These are phyloP conservation scores for Astropecten irregularis DNA, from an alignment of 53 echinoderm and acorn worm genomes.

Conservation along the genomic window DNA sequence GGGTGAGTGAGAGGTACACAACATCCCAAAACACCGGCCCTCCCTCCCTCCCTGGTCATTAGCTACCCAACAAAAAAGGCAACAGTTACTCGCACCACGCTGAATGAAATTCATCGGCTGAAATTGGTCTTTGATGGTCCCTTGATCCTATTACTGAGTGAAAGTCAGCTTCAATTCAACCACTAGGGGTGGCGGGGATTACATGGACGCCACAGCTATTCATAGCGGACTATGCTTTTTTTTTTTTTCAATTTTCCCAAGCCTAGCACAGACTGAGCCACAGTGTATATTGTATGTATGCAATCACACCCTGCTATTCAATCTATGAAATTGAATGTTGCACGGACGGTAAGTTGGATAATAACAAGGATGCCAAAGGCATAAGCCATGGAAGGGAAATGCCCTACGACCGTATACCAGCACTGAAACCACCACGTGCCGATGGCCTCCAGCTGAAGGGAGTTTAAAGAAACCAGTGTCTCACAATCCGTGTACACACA, in stretches of 20 bases:
- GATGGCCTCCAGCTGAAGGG: not conserved
- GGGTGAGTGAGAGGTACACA: constrained; percentile 21
- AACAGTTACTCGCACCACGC: constrained; percentile 50
- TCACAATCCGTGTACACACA: constrained; percentile 28
- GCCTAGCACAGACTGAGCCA: too few species aligned
- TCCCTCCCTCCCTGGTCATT: constrained; percentile 61
- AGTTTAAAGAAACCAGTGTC: constrained; percentile 20
- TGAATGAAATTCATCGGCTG: constrained; percentile 40
- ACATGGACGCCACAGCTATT: constrained; percentile 33
- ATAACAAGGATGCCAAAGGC: constrained; percentile 2
- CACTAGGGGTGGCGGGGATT: constrained; percentile 24
- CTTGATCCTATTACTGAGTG: constrained; percentile 52
- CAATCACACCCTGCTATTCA: constrained; percentile 6
- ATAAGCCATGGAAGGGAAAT: too few species aligned
- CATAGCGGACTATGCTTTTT: constrained; percentile 20
- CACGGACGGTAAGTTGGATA: constrained; percentile 2
- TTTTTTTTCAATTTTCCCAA: not conserved
- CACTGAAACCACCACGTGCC: constrained; percentile 34
- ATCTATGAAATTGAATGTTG: constrained; percentile 39
- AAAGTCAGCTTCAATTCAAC: constrained; percentile 48
- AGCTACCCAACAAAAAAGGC: constrained; percentile 35
- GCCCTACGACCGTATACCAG: too few species aligned
- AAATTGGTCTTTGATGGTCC: constrained; percentile 56
- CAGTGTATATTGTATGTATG: constrained; percentile 1
- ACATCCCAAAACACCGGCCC: constrained; percentile 36